Base-by-base conservation (phyloP, 2,888 invertebrate species). In the Limnephilus rhombicus region DNA sequence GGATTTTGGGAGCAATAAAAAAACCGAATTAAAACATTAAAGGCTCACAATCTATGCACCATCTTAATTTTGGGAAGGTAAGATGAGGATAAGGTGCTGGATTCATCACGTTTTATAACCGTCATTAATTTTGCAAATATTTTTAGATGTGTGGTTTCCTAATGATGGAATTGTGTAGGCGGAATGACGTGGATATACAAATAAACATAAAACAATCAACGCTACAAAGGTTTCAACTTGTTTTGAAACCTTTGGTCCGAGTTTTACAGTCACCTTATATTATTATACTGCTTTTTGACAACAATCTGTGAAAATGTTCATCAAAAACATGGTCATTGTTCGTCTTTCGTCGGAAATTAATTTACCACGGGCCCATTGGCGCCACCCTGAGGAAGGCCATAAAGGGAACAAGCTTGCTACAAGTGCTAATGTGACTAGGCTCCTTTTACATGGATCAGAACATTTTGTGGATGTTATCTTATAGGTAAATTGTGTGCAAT, bases 221-320 rank as follows among this genome's bases (percentile, higher is more conserved):
- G 29, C 45, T 86, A 86, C 86, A 86, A 15, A 83, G 24, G 68
- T 83, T 41, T 24, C 9, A 83, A 86, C 49, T 86, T 45, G 45
- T 86, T 45, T 68, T 29, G 41, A 45, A 86, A 29, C 86, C 86
- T 86, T 86, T 29, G n/a, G 68, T 68, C 68, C 68, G n/a, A 68
- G 68, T 68, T 68, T 68, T 68, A 68, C 68, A 24, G 68, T 37
- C 83, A 90, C 85, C 83, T 90, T 90, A 90, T 81, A 81, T 41
- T 90, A 80, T 68, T 87, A 81, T 68, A 49, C 15, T 49, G 91
- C 80, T 89, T 93, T 93, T 93, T 93, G 92, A 92, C 93, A 90
- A 91, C 92, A 91, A 92, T 92, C 91, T 92, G 93, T 93, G 93
- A 93, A 93, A 92, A 92, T 91, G 85, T 85, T 91, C 68, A 93